Evolutionary conservation across 2,888 invertebrate genomes (phyloP).

Genomic region (Drosophila infuscata): DNA sequence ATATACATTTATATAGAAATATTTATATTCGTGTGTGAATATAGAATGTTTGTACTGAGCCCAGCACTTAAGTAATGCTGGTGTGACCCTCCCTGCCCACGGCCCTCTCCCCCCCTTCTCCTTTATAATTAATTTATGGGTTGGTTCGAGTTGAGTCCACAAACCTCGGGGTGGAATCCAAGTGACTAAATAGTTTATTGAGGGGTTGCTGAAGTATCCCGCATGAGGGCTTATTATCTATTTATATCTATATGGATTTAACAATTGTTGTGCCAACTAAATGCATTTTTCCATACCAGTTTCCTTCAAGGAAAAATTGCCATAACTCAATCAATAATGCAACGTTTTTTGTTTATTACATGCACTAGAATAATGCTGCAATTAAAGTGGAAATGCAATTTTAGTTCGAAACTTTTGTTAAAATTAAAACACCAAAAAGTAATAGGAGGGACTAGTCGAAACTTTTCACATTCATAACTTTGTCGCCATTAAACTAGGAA

Average conservation of each 20-base stretch:
- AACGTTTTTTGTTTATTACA: background rate
- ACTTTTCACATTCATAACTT: background rate
- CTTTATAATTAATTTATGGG: constrained; percentile 6
- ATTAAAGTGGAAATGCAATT: background rate
- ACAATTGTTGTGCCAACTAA: background rate
- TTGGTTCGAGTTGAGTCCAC: background rate
- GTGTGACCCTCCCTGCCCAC: constrained; percentile 3
- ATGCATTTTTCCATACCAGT: background rate
- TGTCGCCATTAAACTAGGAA: background rate
- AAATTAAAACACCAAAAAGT: too few relatives aligned
- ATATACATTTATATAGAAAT: constrained; percentile 1
- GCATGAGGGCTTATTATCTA: constrained; percentile 15
- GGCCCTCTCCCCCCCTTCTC: background rate
- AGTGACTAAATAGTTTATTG: constrained; percentile 9
- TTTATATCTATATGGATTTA: background rate
- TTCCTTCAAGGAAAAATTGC: background rate
- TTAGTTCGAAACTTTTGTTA: background rate
- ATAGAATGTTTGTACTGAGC: background rate
- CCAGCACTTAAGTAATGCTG: constrained; percentile 19
- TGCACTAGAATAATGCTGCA: background rate
- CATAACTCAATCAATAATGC: background rate
- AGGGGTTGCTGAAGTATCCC: constrained; percentile 21
- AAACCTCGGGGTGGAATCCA: constrained; percentile 3
- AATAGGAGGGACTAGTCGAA: background rate
- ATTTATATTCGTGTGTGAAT: background rate